These are phyloP conservation scores for Sebastiscus tertius DNA, from an alignment of 2,797 vertebrate species.

Conservation along the genomic window DNA sequence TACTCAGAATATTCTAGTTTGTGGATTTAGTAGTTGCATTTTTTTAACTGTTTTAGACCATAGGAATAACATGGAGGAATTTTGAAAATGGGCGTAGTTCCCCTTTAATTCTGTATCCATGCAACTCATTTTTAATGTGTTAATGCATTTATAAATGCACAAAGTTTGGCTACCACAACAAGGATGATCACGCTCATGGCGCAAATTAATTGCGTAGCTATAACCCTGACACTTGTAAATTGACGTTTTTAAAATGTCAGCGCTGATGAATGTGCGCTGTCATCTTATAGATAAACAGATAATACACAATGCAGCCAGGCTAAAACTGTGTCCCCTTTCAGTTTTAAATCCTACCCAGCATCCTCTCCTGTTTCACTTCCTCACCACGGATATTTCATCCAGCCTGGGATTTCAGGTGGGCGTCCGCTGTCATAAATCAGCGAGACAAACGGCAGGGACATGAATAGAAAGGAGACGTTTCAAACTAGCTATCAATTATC, in stretches of 20 bases:
- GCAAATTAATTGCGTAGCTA: background rate
- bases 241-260: background rate
- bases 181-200: background rate
- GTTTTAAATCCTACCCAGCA: background rate
- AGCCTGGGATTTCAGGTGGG: background rate
- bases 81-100: too few relatives aligned
- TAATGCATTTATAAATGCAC: background rate
- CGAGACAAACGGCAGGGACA: slow-evolving; percentile 3
- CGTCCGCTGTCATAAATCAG: slow-evolving; percentile 19
- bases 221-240: background rate
- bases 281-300: background rate
- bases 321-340: background rate
- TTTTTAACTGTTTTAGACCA: too few relatives aligned
- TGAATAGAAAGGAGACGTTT: slow-evolving; percentile 26
- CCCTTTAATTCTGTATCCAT: background rate
- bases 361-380: background rate
- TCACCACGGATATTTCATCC: background rate
- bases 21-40: too few relatives aligned
- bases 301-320: background rate
- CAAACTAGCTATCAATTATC: slow-evolving; percentile 30
- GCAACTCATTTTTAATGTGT: background rate
- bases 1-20: too few relatives aligned
- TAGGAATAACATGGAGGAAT: too few relatives aligned
- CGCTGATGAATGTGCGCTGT: background rate
- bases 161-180: background rate